A percentile compares a stretch with the other conserved stretches of the same genome.
Evolutionary conservation across 2,113 vertebrate species (phyloP).

Genomic region (Xiphophorus maculatus): DNA sequence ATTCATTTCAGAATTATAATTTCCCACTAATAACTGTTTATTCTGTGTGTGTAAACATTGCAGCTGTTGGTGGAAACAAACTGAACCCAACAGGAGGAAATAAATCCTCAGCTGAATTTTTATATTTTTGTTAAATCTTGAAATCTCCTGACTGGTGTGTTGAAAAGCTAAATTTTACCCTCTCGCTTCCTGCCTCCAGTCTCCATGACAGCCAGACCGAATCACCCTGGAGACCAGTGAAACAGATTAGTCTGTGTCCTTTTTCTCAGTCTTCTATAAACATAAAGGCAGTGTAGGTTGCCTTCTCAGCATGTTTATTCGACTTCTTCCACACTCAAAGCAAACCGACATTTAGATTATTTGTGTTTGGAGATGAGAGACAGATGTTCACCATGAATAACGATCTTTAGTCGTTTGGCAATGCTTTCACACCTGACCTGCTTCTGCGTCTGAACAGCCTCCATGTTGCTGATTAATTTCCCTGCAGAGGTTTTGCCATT

Average conservation of each 20-base stretch:
- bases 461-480: background rate
- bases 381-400: slow-evolving; percentile 12
- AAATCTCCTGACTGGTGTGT: slow-evolving; percentile 22
- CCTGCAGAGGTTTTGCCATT: background rate
- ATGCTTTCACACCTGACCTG: background rate
- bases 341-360: background rate
- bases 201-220: slow-evolving; percentile 62
- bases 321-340: background rate
- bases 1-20: too few relatives aligned
- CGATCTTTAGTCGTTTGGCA: background rate
- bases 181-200: slow-evolving; percentile 41
- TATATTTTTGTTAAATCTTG: slow-evolving; percentile 2
- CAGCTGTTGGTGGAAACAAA: background rate
- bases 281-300: slow-evolving; percentile 21
- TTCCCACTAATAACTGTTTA: too few relatives aligned
- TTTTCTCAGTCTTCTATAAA: slow-evolving; percentile 45
- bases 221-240: slow-evolving; percentile 50
- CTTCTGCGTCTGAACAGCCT: slow-evolving; percentile 14
- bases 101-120: background rate
- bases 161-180: slow-evolving; percentile 18
- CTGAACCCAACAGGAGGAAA: background rate
- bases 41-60: too few relatives aligned
- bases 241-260: slow-evolving; percentile 35
- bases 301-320: background rate
- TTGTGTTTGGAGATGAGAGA: background rate